Base-by-base conservation (phyloP, 1,140 invertebrate genomes). In the Caligus rogercresseyi region DNA sequence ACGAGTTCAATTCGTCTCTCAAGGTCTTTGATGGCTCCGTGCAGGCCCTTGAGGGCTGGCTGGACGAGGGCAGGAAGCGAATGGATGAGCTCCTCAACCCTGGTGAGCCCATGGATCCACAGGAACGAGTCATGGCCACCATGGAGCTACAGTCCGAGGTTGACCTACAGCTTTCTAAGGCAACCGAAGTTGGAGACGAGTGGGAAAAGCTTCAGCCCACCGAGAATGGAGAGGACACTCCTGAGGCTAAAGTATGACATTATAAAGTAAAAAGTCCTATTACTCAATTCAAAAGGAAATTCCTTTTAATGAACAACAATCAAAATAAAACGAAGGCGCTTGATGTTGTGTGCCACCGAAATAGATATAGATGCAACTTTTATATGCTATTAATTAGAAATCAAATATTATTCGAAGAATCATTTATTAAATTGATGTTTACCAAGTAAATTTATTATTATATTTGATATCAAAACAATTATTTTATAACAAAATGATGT, bases 31-130 rank as follows among this genome's bases (percentile, higher is more conserved):
- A 59, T 18, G 52, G n/a, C 1, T n/a, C 19, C n/a, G 19, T 63
- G 14, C 14, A 21, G 21, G 53, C n/a, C 2, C 52, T 63, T 2
- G 61, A 63, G 18, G 24, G 3, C 2, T 63, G 61, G 61, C 14
- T 56, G 19, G 18, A 11, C n/a, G 53, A 58, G 16, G 61, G 61
- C 2, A 16, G 52, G 1, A 2, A 21, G 2, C 54, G 61, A 55
- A 63, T 62, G 61, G 25, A 58, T 25, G 61, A 63, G 3, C 52
- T 63, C 4, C 21, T 56, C 4, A 55, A 63, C 19, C 61, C 61
- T 14, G 23, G 1, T 13, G 21, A 58, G n/a, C 15, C 52, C 2
- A n/a, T 63, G 3, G 25, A 25, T 23, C 18, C 52, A 2, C 43
- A 63, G 19, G 61, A 63, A 25, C 15, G 61, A 26, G 61, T 63